A percentile compares a stretch with the other conserved stretches of the same genome.
phyloP scores from a whole-genome alignment of 2,888 invertebrate species.

The Saturnia pavonia region DNA sequence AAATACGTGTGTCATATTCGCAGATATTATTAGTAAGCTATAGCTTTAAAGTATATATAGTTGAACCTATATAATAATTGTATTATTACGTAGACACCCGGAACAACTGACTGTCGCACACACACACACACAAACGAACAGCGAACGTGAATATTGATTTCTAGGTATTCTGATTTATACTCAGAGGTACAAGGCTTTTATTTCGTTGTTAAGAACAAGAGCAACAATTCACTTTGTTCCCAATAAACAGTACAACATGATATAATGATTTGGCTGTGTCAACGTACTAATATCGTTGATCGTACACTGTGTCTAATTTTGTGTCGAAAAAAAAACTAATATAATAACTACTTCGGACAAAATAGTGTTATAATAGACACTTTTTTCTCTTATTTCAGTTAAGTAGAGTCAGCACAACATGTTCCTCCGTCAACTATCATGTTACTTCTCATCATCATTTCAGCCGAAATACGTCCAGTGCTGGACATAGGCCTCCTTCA shows the following conservation, averaged over 20 bases:
- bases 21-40: not conserved
- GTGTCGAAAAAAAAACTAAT: not conserved
- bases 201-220: slow-evolving; percentile 1
- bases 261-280: not conserved
- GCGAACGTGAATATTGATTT: slow-evolving; percentile 14
- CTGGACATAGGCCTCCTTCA: too few relatives aligned
- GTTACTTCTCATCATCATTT: too few relatives aligned
- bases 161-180: slow-evolving; percentile 10
- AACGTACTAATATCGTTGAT: not conserved
- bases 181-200: not conserved
- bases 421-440: too few relatives aligned
- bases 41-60: not conserved
- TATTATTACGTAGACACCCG: slow-evolving; percentile 10
- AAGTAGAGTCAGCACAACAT: too few relatives aligned
- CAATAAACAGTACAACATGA: not conserved
- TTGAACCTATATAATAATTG: slow-evolving; percentile 1
- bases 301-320: not conserved
- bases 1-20: slow-evolving; percentile 12
- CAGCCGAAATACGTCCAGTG: too few relatives aligned
- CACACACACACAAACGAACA: not conserved
- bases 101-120: slow-evolving; percentile 6
- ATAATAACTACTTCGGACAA: too few relatives aligned
- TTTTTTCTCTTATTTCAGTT: too few relatives aligned
- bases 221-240: not conserved
- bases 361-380: too few relatives aligned